Percentiles rank a stretch among this genome's conserved stretches.
Evolutionary conservation across 2,113 vertebrate species (phyloP).

Genomic region (Esox niger): DNA sequence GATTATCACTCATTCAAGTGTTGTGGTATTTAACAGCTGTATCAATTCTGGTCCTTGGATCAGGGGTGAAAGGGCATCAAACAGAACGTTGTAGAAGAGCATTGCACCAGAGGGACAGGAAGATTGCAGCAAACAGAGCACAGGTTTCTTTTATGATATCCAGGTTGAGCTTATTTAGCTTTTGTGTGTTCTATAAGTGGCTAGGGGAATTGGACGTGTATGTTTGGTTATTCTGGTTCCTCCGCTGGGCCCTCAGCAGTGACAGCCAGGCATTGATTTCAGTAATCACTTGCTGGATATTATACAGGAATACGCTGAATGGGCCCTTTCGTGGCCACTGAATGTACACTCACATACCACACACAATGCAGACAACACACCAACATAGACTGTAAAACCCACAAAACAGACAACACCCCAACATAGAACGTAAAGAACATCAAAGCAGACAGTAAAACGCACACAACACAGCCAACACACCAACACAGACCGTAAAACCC

Average conservation of each 20-base stretch:
- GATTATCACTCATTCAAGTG: conserved; percentile 35
- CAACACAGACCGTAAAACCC: no score
- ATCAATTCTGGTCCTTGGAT: conserved; percentile 36
- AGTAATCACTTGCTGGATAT: conserved; percentile 67
- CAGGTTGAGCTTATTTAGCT: neutral
- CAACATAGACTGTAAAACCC: no score
- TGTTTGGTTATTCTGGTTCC: conserved; percentile 50
- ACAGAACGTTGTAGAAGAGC: no score
- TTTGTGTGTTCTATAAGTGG: neutral
- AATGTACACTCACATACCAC: neutral
- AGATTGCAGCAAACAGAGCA: no score
- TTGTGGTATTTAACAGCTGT: conserved; percentile 28
- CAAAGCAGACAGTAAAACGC: no score
- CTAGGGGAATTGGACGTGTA: conserved; percentile 37
- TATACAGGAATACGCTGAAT: conserved; percentile 64
- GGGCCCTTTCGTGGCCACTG: conserved; percentile 40
- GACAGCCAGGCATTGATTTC: conserved; percentile 60
- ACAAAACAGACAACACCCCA: no score
- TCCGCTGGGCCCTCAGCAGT: conserved; percentile 36
- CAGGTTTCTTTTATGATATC: neutral
- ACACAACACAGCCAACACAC: no score
- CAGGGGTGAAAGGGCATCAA: conserved; percentile 27
- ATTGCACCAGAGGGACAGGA: no score
- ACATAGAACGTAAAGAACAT: no score
- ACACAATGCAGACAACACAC: conserved; percentile 50